phyloP scores from a whole-genome alignment of 2,797 vertebrate species.

The Nothura maculosa region DNA sequence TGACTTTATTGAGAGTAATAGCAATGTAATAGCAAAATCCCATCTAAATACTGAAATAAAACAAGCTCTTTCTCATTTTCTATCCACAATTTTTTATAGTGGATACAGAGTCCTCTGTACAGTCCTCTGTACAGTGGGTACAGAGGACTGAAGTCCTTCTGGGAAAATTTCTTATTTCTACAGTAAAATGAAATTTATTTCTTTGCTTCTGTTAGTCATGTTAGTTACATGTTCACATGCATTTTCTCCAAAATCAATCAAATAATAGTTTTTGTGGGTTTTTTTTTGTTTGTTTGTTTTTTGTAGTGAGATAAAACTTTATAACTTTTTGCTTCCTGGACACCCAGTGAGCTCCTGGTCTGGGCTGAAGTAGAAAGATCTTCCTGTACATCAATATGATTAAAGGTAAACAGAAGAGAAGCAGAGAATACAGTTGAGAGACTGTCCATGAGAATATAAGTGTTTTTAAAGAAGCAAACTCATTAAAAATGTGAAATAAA shows the following conservation, averaged over 20 bases:
- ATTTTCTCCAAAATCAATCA: not conserved
- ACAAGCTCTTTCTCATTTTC: not conserved
- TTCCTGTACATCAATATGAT: not conserved
- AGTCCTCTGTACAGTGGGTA: rapidly evolving
- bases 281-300: too few species aligned
- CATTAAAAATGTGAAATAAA: not conserved
- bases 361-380: not conserved
- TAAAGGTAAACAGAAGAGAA: not conserved
- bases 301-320: not conserved
- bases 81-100: rapidly evolving
- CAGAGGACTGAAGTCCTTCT: not conserved
- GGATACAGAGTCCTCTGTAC: not conserved
- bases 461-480: not conserved
- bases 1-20: not conserved
- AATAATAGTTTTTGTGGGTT: too few species aligned
- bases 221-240: rapidly evolving
- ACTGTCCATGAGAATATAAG: not conserved
- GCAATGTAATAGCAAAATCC: not conserved
- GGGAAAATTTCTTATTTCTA: not conserved
- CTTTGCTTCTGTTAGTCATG: not conserved
- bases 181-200: not conserved
- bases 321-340: not conserved
- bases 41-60: not conserved
- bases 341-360: not conserved
- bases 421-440: not conserved